Evolutionary conservation across 2,113 vertebrate species (phyloP).

Genomic region (Sigmodon hispidus): DNA sequence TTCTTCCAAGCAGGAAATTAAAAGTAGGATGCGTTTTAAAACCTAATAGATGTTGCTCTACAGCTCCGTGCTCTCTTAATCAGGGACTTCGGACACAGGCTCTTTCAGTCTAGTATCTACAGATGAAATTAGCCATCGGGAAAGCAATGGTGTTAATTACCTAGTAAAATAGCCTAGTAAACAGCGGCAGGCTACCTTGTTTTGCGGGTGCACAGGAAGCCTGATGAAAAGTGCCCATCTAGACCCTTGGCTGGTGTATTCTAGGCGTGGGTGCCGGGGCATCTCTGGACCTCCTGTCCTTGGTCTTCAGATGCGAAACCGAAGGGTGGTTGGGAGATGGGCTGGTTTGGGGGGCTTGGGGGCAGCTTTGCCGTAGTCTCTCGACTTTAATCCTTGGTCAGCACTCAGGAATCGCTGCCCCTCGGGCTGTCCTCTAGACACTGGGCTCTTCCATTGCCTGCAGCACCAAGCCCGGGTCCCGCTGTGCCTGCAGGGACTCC

Average conservation of each 20-base stretch:
- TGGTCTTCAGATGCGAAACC: background rate
- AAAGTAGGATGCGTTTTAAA: slow-evolving; percentile 11
- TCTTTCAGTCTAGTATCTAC: background rate
- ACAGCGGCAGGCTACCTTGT: background rate
- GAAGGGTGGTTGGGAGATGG: too few relatives aligned
- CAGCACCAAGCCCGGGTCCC: background rate
- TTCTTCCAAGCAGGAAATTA: background rate
- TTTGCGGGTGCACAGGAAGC: background rate
- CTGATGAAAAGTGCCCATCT: accelerated
- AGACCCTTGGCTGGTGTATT: too few relatives aligned
- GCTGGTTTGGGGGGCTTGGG: accelerated
- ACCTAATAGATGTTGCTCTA: background rate
- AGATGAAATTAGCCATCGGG: background rate
- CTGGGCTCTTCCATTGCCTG: background rate
- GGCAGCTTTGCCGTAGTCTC: background rate
- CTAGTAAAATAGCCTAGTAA: too few relatives aligned
- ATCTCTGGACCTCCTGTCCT: too few relatives aligned
- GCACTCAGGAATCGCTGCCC: background rate
- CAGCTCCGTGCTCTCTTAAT: background rate
- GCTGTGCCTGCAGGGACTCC: background rate
- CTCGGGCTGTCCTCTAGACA: background rate
- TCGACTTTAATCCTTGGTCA: background rate
- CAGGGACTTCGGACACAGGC: background rate
- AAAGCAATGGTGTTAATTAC: background rate
- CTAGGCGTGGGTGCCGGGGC: background rate